Evolutionary conservation across 2,113 vertebrate species (phyloP).

Genomic region (Psephotus haematonotus): DNA sequence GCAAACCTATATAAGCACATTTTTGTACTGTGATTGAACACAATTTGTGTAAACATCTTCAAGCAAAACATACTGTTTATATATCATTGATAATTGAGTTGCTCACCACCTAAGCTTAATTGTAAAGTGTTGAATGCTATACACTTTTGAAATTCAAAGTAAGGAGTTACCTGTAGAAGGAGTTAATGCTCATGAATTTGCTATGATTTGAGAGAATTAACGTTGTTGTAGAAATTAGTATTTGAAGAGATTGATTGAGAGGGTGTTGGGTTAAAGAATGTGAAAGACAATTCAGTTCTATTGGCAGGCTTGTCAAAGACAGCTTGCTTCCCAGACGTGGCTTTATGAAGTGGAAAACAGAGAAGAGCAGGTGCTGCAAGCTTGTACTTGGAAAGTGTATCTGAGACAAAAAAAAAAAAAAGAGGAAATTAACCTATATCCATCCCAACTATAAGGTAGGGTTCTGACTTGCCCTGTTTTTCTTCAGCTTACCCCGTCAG

Average conservation of each 20-base stretch:
- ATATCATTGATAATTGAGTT: neutral
- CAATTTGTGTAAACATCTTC: neutral
- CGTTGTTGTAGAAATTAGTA: constrained; percentile 51
- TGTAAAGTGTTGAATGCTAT: neutral
- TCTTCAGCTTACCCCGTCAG: neutral
- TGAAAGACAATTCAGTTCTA: neutral
- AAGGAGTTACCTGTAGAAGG: neutral
- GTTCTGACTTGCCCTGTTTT: neutral
- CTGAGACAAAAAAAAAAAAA: neutral
- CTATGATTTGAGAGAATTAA: constrained; percentile 57
- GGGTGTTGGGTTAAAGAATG: neutral
- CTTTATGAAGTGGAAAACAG: neutral
- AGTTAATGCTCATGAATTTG: neutral
- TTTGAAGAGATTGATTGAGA: neutral
- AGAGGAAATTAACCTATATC: neutral
- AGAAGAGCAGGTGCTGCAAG: neutral
- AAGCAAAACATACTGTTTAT: neutral
- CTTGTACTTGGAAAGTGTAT: neutral
- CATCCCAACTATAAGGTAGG: neutral
- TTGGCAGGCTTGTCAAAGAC: neutral
- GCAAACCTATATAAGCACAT: neutral
- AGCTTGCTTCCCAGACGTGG: neutral
- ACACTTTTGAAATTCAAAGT: neutral
- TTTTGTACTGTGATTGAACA: neutral
- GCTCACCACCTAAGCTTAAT: neutral